Base-by-base conservation (phyloP, 1,140 invertebrate genomes). In the Heliconius hewitsoni region DNA sequence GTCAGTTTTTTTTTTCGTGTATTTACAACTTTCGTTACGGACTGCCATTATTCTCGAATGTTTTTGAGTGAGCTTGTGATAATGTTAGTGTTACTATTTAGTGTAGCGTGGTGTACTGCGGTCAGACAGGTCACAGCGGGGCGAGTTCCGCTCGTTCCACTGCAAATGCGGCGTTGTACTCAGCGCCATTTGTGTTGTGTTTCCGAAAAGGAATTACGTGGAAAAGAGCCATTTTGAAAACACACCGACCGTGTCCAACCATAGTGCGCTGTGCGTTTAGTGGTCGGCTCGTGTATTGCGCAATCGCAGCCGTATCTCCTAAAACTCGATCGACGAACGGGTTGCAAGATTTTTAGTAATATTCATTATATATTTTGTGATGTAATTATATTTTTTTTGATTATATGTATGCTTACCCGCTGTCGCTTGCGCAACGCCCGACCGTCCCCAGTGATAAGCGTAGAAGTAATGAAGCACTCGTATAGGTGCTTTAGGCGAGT, bases 171-270 rank as follows among this genome's bases (percentile, higher is more conserved):
- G 85, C 79, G 66, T 70, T 74, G 79, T 82, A 78, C 75, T 78
- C 88, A 85, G 88, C 91, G 92, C 91, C 85, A 91, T 94, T 96
- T 96, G 96, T 96, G 96, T 96, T 96, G 96, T 96, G 96, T 96
- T 96, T 96, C 95, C 94, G 95, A 95, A 96, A 96, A 96, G 95
- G 94, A 95, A 93, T 89, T 83, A 82, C 89, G 94, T 95, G 95
- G 96, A 96, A 96, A 96, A 96, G 95, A 96, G 96, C 96, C 95
- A 96, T 96, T 96, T 95, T 95, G 95, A 96, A 96, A 96, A 96
- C 95, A 96, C 96, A 96, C 96, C 96, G 96, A 95, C 95, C 86
- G 85, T 79, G 81, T 88, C 90, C 84, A 87, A 87, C 85, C 93
- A 89, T 91, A 90, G 91, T 91, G 87, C 88, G 90, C 89, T 89